Base-by-base conservation (phyloP, 37 sponge, comb jelly and placozoan genomes). In the Petrosia ficiformis region DNA sequence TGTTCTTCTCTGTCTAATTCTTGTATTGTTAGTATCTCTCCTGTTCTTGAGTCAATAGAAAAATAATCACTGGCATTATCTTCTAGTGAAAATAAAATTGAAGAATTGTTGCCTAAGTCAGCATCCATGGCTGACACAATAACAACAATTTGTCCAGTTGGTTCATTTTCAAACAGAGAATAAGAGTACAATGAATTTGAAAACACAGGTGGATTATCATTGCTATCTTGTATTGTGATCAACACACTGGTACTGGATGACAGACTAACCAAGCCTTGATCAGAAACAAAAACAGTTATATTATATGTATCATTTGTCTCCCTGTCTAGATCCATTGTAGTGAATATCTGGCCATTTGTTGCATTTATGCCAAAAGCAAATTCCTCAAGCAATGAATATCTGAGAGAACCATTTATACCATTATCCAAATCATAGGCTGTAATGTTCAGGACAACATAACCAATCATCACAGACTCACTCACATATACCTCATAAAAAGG, bases 191-290 rank as follows among this genome's bases (percentile, higher is more conserved):
- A 31, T 25, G 68, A 1, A 16, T 42, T 60, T 36, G 36, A 42
- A 37, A 89, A 89, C 1, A 71, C 57, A 29, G 90, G 90, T 2
- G 68, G 2, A 52, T 85, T 83, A 44, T 89, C 90, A 72, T 88
- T 88, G 26, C 72, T 59, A 64, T 88, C 88, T 5, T 34, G 22
- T 22, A 88, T n/a, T 5, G 41, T 67, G 30, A 88, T 57, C 1
- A 40, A 48, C 39, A 82, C 79, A 39, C 68, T 67, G 2, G 69
- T 65, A 30, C n/a, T 41, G 36, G 68, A n/a, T 19, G 40, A 72
- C n/a, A 78, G 78, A 59, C 69, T 52, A 8, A 83, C 83, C 29
- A 39, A 24, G 16, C 88, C 88, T 37, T 35, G 35, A 60, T 88
- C 88, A 0, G 42, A 29, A 44, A 77, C 86, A 32, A 39, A n/a